phyloP scores from a whole-genome alignment of 1,140 invertebrate genomes.

The Notospermus geniculatus region DNA sequence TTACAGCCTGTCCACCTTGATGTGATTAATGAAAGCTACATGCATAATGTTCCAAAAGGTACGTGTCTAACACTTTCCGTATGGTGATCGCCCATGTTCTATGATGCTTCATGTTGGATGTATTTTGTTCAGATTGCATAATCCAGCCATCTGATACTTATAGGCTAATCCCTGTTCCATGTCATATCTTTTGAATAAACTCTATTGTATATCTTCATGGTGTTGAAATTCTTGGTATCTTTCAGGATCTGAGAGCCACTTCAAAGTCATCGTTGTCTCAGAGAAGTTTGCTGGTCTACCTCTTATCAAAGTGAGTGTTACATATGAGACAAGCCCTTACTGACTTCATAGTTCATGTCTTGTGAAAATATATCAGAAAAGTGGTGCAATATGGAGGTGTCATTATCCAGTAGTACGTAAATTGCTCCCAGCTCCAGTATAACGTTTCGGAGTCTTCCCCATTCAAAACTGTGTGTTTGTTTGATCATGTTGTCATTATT shows the following conservation, averaged over 20 bases:
- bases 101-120: too few species aligned
- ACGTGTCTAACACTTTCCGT: background rate
- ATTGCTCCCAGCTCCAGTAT: too few species aligned
- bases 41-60: slow-evolving; percentile 89
- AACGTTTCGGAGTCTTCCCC: too few species aligned
- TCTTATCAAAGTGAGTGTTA: slow-evolving; percentile 71
- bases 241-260: slow-evolving; percentile 76
- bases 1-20: slow-evolving; percentile 72
- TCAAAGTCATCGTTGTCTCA: slow-evolving; percentile 87
- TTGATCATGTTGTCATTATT: background rate
- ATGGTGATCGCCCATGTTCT: too few species aligned
- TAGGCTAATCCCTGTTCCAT: background rate
- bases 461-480: background rate
- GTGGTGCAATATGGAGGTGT: too few species aligned
- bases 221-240: slow-evolving; percentile 5
- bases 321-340: too few species aligned
- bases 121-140: too few species aligned
- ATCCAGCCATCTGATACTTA: too few species aligned
- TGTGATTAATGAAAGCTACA: slow-evolving; percentile 88
- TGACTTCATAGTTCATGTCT: too few species aligned
- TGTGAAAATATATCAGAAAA: too few species aligned
- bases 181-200: background rate
- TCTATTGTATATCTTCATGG: background rate
- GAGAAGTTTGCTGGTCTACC: slow-evolving; percentile 74
- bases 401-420: too few species aligned